Evolutionary conservation across 2,888 invertebrate genomes (phyloP).

Genomic region (Tetragonula carbonaria): DNA sequence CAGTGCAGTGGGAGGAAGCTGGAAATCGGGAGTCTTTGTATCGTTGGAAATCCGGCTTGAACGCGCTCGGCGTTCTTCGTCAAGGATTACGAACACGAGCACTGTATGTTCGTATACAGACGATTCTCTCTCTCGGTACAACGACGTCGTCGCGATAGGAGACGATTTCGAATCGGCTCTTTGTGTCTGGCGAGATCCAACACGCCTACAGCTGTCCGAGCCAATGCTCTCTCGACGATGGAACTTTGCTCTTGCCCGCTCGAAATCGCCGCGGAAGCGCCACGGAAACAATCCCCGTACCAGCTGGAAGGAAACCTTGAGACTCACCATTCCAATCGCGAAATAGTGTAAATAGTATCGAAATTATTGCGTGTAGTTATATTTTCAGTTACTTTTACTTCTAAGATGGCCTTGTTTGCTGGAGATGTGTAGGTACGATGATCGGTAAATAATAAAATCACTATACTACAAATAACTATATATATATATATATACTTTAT

Average conservation of each 20-base stretch:
- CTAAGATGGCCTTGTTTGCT: too few relatives aligned
- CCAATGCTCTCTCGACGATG: constrained; percentile 58
- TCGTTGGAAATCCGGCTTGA: constrained; percentile 47
- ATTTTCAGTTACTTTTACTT: too few relatives aligned
- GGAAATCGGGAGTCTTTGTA: constrained; percentile 15
- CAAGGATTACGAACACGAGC: constrained; percentile 45
- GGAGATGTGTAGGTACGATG: too few relatives aligned
- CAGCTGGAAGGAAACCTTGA: not conserved
- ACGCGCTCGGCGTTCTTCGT: constrained; percentile 19
- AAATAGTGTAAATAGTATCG: not conserved
- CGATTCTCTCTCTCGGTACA: constrained; percentile 9
- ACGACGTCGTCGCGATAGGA: constrained; percentile 57
- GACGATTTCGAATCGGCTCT: constrained; percentile 73
- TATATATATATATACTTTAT: too few relatives aligned
- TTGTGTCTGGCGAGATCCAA: constrained; percentile 71
- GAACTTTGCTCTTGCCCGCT: constrained; percentile 44
- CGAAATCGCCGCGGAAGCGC: constrained; percentile 47
- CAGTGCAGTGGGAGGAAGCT: constrained; percentile 8
- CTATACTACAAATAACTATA: too few relatives aligned
- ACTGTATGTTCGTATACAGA: not conserved
- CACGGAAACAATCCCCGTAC: constrained; percentile 26
- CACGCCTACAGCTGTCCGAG: constrained; percentile 70
- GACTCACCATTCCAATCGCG: not conserved
- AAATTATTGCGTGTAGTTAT: too few relatives aligned
- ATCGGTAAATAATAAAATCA: too few relatives aligned